Base-by-base conservation (phyloP, 2,113 vertebrate species). In the Pandion haliaetus region DNA sequence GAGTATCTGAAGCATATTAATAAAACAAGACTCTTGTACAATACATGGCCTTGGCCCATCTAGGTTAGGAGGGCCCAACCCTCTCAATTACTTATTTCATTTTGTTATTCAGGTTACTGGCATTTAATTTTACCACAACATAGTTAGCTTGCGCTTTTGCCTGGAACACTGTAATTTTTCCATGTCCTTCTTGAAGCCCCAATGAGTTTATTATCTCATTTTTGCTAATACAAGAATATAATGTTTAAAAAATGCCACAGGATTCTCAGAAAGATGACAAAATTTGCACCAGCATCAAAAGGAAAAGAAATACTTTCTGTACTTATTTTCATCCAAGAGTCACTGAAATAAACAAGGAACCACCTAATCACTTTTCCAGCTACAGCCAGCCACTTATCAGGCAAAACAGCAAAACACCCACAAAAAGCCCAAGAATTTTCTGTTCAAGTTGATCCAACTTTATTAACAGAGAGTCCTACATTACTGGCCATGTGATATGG, bases 401-500 rank as follows among this genome's bases (percentile, higher is more conserved):
- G 28, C 13, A 57, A 78, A 82, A 61, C 14, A 61, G 66, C 38
- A 25, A 13, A 66, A 76, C 17, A 45, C 4, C 3, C 44, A 47
- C 47, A 40, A 52, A 86, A 38, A 52, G 8, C 18, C 50, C 36
- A 25, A 9, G 8, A 5, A 61, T 62, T 38, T 79, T 62, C 54
- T n/a, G 21, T 72, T 71, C 8, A 1, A 29, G 15, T 29, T 40
- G 36, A 67, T 74, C 25, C 10, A 0, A 45, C 52, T 66, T 61
- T 24, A 45, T 61, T 82, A 61, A 26, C 3, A 7, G 6, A 14
- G 54, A 84, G 20, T 20, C 26, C 57, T 42, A 28, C 7, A 1
- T 59, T 20, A 23, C 32, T 7, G 54, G n/a, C 7, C 31, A 50
- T 0, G 3, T 2, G 29, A n/a, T 14, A 10, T 2, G 26, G 62